These are phyloP conservation scores for Diploscapter pachys DNA, from an alignment of 1,140 invertebrate genomes.

Conservation along the genomic window DNA sequence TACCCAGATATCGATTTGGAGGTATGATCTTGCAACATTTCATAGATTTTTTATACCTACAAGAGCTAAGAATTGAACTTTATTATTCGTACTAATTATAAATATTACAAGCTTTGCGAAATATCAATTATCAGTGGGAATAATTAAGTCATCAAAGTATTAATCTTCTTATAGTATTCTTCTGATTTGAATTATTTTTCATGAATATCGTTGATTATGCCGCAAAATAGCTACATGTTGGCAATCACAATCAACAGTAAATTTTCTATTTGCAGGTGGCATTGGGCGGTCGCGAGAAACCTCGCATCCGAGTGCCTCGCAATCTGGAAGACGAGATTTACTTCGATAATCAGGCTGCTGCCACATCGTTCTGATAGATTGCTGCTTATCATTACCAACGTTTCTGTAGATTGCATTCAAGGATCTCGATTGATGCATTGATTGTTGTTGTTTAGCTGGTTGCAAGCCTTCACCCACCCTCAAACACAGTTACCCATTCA, in stretches of 20 bases:
- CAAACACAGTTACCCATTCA: too few species aligned
- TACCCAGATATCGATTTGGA: conserved; percentile 56
- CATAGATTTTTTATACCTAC: not conserved
- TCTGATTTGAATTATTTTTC: too few species aligned
- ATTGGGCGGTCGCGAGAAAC: conserved; percentile 48
- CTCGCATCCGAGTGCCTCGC: conserved; percentile 41
- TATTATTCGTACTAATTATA: not conserved
- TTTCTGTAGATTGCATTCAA: too few species aligned
- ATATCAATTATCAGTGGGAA: not conserved
- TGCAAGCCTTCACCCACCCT: too few species aligned
- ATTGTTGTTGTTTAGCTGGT: too few species aligned
- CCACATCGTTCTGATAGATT: conserved; percentile 28
- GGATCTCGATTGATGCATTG: too few species aligned
- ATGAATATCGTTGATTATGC: too few species aligned
- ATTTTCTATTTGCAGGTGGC: conserved; percentile 28
- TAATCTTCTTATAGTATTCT: too few species aligned
- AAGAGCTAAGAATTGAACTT: conserved; percentile 4
- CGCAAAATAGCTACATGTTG: too few species aligned
- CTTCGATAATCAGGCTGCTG: conserved; percentile 53
- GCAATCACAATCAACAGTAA: not conserved
- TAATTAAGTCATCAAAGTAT: too few species aligned
- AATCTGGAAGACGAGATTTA: conserved; percentile 51
- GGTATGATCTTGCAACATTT: conserved; percentile 17
- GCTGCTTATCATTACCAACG: too few species aligned
- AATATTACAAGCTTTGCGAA: not conserved